Conservation (phyloP, 1,140 invertebrate species). For the Metopolophium dirhodum region DNA sequence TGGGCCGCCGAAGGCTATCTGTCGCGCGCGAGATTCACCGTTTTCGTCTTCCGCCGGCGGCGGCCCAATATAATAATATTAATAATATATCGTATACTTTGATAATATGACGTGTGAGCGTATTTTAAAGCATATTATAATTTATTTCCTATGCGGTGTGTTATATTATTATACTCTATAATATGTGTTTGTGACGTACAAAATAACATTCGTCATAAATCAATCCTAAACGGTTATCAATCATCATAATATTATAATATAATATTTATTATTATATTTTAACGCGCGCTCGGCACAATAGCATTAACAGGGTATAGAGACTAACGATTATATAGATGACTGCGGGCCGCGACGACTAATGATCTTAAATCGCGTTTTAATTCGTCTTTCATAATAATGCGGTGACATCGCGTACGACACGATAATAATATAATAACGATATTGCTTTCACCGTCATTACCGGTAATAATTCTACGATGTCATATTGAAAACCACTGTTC, state of each 20-base stretch:
- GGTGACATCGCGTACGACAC: neutral
- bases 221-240: neutral
- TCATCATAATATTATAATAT: too few relatives aligned
- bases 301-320: neutral
- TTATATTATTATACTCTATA: neutral
- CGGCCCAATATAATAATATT: neutral
- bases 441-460: neutral
- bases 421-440: neutral
- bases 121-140: neutral
- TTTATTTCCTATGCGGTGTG: too few relatives aligned
- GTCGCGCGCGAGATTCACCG: neutral
- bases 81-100: neutral
- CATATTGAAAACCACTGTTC: neutral
- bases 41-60: neutral
- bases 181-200: too few relatives aligned
- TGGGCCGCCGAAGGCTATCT: neutral
- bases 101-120: too few relatives aligned
- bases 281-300: neutral
- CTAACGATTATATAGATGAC: neutral
- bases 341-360: neutral
- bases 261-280: neutral
- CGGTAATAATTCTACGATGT: neutral
- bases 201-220: neutral
- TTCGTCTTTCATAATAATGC: neutral
- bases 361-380: neutral